Evolutionary conservation across 2,797 vertebrate species (phyloP).

Genomic region (Oryzias dopingdopingensis): DNA sequence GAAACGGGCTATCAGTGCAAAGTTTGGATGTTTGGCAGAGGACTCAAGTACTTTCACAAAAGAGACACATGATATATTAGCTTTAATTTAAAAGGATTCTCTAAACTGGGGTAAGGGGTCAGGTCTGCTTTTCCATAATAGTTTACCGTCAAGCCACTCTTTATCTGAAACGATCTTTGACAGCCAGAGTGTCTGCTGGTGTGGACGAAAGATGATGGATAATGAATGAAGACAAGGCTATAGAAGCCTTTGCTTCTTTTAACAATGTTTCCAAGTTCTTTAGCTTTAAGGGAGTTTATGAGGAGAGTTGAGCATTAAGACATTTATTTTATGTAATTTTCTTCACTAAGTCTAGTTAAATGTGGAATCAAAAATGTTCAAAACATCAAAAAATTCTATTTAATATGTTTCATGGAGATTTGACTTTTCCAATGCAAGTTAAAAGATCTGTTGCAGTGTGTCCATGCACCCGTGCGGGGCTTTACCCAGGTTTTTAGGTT

Average conservation of each 20-base stretch:
- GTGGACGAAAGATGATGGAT: slow-evolving; percentile 32
- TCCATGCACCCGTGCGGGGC: too few species aligned
- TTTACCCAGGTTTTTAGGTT: too few species aligned
- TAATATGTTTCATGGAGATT: too few species aligned
- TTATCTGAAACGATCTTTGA: slow-evolving; percentile 39
- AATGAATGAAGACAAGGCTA: slow-evolving; percentile 31
- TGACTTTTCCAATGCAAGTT: too few species aligned
- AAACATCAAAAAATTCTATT: too few species aligned
- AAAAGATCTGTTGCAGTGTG: too few species aligned
- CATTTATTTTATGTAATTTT: too few species aligned
- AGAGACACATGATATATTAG: slow-evolving; percentile 69
- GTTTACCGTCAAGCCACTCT: slow-evolving; percentile 49
- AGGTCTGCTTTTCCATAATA: slow-evolving; percentile 50
- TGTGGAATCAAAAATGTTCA: too few species aligned
- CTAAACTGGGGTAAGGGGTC: slow-evolving; percentile 40
- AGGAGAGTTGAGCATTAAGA: too few species aligned
- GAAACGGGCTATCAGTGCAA: slow-evolving; percentile 45
- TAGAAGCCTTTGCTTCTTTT: slow-evolving; percentile 6
- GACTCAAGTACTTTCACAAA: slow-evolving; percentile 47
- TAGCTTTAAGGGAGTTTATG: too few species aligned
- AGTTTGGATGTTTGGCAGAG: slow-evolving; percentile 56
- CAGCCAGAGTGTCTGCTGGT: slow-evolving; percentile 25
- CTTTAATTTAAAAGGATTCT: slow-evolving; percentile 70
- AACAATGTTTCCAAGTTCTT: not conserved
- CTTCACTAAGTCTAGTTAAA: too few species aligned